These are phyloP conservation scores for Brachionus sp. DNA, from an alignment of 1,140 invertebrate species.

Conservation along the genomic window DNA sequence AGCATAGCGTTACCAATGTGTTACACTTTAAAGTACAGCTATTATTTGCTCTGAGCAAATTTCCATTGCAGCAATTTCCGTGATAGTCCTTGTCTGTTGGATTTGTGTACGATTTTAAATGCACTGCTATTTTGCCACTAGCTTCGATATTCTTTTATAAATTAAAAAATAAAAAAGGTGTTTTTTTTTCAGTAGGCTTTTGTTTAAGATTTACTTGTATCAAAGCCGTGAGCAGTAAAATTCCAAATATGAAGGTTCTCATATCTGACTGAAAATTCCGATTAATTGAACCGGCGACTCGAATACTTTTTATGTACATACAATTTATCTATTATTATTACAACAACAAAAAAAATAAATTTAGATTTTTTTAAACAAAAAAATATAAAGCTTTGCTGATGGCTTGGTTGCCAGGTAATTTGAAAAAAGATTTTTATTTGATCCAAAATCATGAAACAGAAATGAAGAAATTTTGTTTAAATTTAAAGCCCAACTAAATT, in stretches of 20 bases:
- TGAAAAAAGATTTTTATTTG: background rate
- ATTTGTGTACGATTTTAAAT: slow-evolving; percentile 24
- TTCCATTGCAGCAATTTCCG: slow-evolving; percentile 33
- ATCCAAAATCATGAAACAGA: background rate
- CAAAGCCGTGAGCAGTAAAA: background rate
- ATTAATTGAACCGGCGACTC: background rate
- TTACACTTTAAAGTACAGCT: slow-evolving; percentile 21
- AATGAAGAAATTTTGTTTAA: slow-evolving; percentile 11
- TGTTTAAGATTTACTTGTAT: background rate
- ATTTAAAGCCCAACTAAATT: slow-evolving; percentile 3
- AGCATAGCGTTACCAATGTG: slow-evolving; percentile 26
- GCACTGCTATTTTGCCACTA: slow-evolving; percentile 44
- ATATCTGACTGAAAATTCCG: slow-evolving; percentile 9
- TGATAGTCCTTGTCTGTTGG: slow-evolving; percentile 22
- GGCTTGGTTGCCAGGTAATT: background rate
- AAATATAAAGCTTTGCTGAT: background rate
- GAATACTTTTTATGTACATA: slow-evolving; percentile 8
- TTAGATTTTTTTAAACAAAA: background rate
- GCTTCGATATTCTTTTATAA: background rate
- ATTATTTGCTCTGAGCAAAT: background rate
- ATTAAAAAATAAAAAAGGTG: background rate
- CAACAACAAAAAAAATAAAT: background rate
- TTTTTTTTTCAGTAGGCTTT: background rate
- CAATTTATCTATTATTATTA: background rate
- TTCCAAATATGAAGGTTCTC: background rate